Evolutionary conservation across 2,888 invertebrate genomes (phyloP).

Genomic region (Napeogenes sylphis): DNA sequence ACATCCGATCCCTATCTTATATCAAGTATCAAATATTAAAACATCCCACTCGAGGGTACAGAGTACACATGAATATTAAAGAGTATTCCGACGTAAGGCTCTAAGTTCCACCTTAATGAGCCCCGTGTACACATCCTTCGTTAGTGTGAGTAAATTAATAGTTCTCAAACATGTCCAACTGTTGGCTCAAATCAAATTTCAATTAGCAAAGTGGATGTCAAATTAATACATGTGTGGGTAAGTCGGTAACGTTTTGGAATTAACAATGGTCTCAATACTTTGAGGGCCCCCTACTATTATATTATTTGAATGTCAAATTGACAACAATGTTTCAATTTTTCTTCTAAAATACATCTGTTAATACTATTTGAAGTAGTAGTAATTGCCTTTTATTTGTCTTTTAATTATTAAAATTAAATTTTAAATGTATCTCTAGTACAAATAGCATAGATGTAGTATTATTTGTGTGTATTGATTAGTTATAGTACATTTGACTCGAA

Average conservation of each 20-base stretch:
- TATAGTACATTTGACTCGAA: no score
- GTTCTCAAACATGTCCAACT: constrained; percentile 10
- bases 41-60: constrained; percentile 39
- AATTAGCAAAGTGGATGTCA: constrained; percentile 14
- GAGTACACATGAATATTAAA: constrained; percentile 55
- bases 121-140: constrained; percentile 16
- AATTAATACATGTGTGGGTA: neutral
- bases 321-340: no score
- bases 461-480: no score
- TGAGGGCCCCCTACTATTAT: no score
- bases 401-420: no score
- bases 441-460: no score
- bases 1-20: neutral
- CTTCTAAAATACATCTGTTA: no score
- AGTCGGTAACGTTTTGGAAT: neutral
- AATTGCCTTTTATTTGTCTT: no score
- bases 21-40: constrained; percentile 40
- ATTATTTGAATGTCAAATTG: no score
- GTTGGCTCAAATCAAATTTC: constrained; percentile 8
- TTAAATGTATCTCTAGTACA: no score
- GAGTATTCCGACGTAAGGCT: constrained; percentile 46
- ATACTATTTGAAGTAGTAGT: no score
- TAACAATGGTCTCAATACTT: neutral
- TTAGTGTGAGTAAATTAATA: constrained; percentile 26
- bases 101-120: constrained; percentile 52